Evolutionary conservation across 1,140 invertebrate genomes (phyloP).

Genomic region (Drosophila lacertosa): DNA sequence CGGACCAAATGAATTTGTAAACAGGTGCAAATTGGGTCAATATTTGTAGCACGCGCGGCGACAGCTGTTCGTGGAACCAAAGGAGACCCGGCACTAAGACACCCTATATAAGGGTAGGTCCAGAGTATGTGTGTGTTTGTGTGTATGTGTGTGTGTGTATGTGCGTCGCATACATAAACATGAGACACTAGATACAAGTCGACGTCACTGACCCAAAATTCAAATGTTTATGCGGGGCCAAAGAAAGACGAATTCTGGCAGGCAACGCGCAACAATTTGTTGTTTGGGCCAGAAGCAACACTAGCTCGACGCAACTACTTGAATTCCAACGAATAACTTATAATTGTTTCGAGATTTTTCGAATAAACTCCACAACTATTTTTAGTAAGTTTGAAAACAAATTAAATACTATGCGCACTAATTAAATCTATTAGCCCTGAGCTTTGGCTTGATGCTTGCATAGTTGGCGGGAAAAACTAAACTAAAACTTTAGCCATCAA

Average conservation of each 20-base stretch:
- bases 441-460: no score
- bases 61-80: slow-evolving; percentile 36
- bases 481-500: no score
- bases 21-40: slow-evolving; percentile 80
- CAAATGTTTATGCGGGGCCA: slow-evolving; percentile 73
- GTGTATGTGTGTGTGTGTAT: slow-evolving; percentile 23
- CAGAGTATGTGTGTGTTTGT: slow-evolving; percentile 10
- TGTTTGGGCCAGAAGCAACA: not conserved
- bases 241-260: slow-evolving; percentile 24
- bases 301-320: not conserved
- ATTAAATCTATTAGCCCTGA: no score
- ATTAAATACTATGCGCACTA: no score
- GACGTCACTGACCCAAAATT: slow-evolving; percentile 79
- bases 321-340: not conserved
- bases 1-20: slow-evolving; percentile 74
- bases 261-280: slow-evolving; percentile 5
- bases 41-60: slow-evolving; percentile 55
- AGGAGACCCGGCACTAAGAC: slow-evolving; percentile 1
- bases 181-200: slow-evolving; percentile 28
- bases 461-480: no score
- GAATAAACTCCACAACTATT: not conserved
- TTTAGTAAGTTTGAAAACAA: not conserved
- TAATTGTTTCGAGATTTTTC: not conserved
- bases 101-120: slow-evolving; percentile 27
- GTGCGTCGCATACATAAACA: slow-evolving; percentile 69